Conservation (phyloP, 2,888 invertebrate species). For the Epinotia nisella region DNA sequence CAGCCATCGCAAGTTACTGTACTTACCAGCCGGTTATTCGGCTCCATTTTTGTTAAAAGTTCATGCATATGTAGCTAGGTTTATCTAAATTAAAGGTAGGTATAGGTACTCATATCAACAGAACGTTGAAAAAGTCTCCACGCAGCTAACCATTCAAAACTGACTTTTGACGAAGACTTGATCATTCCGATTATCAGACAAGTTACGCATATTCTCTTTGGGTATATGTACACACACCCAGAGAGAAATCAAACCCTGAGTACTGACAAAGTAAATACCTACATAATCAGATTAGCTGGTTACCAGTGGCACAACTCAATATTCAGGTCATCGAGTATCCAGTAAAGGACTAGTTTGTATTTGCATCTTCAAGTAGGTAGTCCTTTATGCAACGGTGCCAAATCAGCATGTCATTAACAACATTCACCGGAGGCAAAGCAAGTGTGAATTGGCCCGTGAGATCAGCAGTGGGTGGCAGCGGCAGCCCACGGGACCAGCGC, state of each 20-base stretch:
- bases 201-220: too few species aligned
- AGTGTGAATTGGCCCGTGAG: conserved; percentile 63
- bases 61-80: too few species aligned
- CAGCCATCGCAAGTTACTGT: too few species aligned
- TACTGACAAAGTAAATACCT: background rate
- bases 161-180: too few species aligned
- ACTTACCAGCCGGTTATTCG: too few species aligned
- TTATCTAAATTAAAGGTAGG: too few species aligned
- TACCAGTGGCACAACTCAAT: background rate
- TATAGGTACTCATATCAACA: too few species aligned
- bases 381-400: conserved; percentile 39
- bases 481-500: conserved; percentile 27
- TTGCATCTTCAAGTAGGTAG: conserved; percentile 32
- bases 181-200: too few species aligned
- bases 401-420: conserved; percentile 40
- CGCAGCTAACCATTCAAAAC: too few species aligned
- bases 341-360: conserved; percentile 31
- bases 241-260: background rate
- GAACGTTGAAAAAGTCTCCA: too few species aligned
- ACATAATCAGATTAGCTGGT: background rate
- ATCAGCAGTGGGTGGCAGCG: conserved; percentile 39
- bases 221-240: too few species aligned
- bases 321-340: conserved; percentile 28
- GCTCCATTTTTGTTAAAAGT: too few species aligned
- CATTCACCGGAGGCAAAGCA: conserved; percentile 56